Evolutionary conservation across 2,888 invertebrate species (phyloP).

Genomic region (Caenorhabditis wallacei): DNA sequence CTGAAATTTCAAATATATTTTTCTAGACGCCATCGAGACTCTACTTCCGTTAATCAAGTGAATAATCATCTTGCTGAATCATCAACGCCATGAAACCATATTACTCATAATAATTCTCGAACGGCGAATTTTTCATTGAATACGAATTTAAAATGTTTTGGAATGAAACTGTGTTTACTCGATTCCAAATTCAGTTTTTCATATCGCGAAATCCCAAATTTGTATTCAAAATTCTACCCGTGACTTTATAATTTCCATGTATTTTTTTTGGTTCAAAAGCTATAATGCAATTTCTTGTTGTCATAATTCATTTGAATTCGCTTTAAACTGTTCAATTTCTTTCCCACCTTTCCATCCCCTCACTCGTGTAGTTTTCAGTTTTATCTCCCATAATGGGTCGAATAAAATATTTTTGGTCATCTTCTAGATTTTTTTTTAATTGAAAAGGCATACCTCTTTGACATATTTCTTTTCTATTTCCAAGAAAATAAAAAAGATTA

Average conservation of each 20-base stretch:
- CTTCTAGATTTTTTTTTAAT: background rate
- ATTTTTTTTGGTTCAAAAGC: slow-evolving; percentile 7
- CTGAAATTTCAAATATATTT: background rate
- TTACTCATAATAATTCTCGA: background rate
- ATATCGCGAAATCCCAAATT: too few species aligned
- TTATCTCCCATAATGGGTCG: slow-evolving; percentile 25
- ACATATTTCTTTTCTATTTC: too few species aligned
- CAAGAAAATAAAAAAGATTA: too few species aligned
- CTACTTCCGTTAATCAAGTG: slow-evolving; percentile 14
- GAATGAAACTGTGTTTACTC: too few species aligned
- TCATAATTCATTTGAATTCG: slow-evolving; percentile 24
- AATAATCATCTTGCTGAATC: background rate
- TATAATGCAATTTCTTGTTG: slow-evolving; percentile 16
- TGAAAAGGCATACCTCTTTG: too few species aligned
- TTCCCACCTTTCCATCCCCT: slow-evolving; percentile 16
- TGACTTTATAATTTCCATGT: background rate
- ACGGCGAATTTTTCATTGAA: too few species aligned
- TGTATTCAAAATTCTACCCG: too few species aligned
- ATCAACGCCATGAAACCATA: slow-evolving; percentile 1
- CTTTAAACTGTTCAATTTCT: slow-evolving; percentile 30
- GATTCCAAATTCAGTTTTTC: too few species aligned
- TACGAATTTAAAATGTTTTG: too few species aligned
- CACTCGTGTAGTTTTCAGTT: slow-evolving; percentile 51
- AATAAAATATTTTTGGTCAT: slow-evolving; percentile 7
- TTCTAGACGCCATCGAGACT: slow-evolving; percentile 28